phyloP scores from a whole-genome alignment of 1,140 invertebrate genomes.

The Anastrepha obliqua region DNA sequence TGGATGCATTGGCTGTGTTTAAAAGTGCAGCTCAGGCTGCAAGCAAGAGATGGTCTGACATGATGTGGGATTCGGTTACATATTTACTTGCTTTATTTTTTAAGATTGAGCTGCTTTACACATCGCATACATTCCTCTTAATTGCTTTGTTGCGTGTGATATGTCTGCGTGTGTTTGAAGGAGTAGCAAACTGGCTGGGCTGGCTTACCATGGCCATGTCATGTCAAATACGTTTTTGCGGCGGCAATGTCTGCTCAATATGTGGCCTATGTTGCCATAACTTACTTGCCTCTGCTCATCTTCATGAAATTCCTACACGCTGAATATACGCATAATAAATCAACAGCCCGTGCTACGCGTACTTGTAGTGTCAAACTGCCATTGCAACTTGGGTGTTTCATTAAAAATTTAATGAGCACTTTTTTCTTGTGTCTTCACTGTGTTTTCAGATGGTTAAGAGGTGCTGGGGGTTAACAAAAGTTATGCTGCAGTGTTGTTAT shows the following conservation, averaged over 20 bases:
- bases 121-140: background rate
- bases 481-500: background rate
- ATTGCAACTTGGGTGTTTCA: background rate
- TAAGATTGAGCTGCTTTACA: background rate
- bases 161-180: background rate
- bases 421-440: background rate
- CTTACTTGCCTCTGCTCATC: background rate
- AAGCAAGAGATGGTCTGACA: background rate
- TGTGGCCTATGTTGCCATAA: background rate
- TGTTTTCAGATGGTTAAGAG: background rate
- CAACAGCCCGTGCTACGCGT: background rate
- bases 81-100: background rate
- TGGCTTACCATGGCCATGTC: background rate
- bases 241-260: background rate
- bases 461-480: background rate
- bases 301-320: background rate
- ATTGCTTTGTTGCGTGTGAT: too few species aligned
- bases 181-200: background rate
- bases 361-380: background rate
- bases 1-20: background rate
- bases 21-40: background rate
- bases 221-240: background rate
- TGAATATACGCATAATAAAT: background rate
- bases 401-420: conserved; percentile 3
- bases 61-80: background rate